These are phyloP conservation scores for Tanytarsus gracilentus DNA, from an alignment of 2,888 invertebrate species.

Conservation along the genomic window DNA sequence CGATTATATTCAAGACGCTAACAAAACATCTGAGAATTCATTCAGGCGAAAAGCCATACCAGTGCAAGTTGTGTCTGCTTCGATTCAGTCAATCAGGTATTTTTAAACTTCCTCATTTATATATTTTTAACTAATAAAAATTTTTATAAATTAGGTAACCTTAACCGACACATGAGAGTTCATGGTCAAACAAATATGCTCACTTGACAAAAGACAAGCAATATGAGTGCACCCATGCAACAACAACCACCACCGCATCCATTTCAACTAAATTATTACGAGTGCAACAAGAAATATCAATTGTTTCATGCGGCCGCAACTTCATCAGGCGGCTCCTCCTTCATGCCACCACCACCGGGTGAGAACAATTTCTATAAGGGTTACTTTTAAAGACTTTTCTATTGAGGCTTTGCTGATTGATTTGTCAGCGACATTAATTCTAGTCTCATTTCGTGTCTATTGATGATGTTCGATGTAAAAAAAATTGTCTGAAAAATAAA, in stretches of 20 bases:
- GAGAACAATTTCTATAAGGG: constrained; percentile 14
- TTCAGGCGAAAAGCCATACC: constrained; percentile 92
- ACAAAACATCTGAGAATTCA: constrained; percentile 93
- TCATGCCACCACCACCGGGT: constrained; percentile 4
- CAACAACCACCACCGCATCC: no score
- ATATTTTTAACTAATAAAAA: not conserved
- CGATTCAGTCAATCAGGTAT: constrained; percentile 44
- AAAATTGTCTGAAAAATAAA: not conserved
- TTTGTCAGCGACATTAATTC: not conserved
- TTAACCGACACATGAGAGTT: constrained; percentile 98
- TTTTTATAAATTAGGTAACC: constrained; percentile 83
- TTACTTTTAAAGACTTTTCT: not conserved
- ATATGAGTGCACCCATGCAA: not conserved
- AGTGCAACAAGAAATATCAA: constrained; percentile 21
- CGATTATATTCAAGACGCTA: no score
- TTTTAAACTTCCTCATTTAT: constrained; percentile 1
- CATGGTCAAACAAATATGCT: constrained; percentile 57
- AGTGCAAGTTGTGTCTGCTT: constrained; percentile 90
- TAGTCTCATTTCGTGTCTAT: not conserved
- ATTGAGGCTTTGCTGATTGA: no score
- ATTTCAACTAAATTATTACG: constrained; percentile 21
- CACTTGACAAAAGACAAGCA: constrained; percentile 49
- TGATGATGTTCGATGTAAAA: not conserved
- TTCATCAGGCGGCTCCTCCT: not conserved
- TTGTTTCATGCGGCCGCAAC: constrained; percentile 8